Evolutionary conservation across 1,140 invertebrate genomes (phyloP).

Genomic region (Ruditapes philippinarum): DNA sequence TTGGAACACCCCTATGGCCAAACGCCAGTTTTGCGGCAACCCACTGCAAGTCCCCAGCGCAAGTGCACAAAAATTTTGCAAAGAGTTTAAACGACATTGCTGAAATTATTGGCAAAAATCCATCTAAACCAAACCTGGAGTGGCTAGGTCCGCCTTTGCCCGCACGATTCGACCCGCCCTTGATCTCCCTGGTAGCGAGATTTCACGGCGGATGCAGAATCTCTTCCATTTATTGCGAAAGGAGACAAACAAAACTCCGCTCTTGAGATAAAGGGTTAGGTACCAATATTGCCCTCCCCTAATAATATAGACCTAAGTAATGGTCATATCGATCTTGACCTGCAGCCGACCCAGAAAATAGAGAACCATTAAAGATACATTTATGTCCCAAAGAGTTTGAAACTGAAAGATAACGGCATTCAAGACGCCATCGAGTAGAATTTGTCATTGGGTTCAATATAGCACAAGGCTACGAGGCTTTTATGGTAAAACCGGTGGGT

Average conservation of each 20-base stretch:
- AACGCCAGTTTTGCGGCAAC: conserved; percentile 27
- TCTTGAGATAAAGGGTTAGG: conserved; percentile 61
- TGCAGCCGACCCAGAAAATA: conserved; percentile 62
- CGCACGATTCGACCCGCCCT: conserved; percentile 49
- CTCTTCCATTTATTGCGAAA: not conserved
- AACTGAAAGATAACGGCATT: conserved; percentile 49
- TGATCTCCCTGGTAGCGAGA: conserved; percentile 44
- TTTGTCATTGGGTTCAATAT: conserved; percentile 72
- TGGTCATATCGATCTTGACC: conserved; percentile 71
- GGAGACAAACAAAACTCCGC: no score
- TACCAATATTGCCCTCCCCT: conserved; percentile 63
- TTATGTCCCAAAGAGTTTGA: conserved; percentile 63
- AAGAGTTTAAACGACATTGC: conserved; percentile 52
- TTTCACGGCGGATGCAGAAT: conserved; percentile 47
- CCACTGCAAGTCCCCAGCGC: conserved; percentile 25
- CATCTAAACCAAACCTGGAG: conserved; percentile 62
- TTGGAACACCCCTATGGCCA: conserved; percentile 42
- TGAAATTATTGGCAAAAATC: conserved; percentile 37
- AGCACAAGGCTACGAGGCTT: conserved; percentile 72
- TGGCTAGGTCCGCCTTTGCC: conserved; percentile 60
- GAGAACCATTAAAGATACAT: conserved; percentile 64
- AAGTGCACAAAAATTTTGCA: conserved; percentile 34
- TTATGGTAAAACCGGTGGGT: conserved; percentile 64
- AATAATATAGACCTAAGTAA: conserved; percentile 58
- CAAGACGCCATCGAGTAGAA: conserved; percentile 59